A percentile compares a stretch with the other conserved stretches of the same genome.
Conservation (phyloP, 1,140 invertebrate genomes). For the Acarapis woodi region DNA sequence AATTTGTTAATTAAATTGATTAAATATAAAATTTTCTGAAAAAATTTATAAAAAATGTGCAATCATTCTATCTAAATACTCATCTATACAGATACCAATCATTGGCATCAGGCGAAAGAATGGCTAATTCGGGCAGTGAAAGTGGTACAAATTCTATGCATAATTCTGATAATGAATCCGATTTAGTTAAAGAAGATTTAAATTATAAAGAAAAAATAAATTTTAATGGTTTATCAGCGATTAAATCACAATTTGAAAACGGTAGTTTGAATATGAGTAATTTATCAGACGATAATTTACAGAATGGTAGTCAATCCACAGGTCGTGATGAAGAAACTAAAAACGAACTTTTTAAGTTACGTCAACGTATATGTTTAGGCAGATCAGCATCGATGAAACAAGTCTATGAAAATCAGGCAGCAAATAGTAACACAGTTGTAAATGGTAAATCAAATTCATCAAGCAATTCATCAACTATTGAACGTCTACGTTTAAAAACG, state of each 20-base stretch:
- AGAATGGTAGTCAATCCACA: background rate
- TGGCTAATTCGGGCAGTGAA: constrained; percentile 10
- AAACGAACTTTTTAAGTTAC: constrained; percentile 52
- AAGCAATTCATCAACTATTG: constrained; percentile 23
- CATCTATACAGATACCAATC: constrained; percentile 10
- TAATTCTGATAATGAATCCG: constrained; percentile 11
- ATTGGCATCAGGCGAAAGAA: constrained; percentile 16
- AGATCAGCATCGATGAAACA: constrained; percentile 31
- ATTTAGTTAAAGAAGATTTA: constrained; percentile 13
- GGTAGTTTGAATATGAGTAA: constrained; percentile 21
- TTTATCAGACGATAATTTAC: constrained; percentile 18
- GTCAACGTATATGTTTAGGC: constrained; percentile 17
- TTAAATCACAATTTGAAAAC: constrained; percentile 19
- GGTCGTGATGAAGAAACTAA: constrained; percentile 22
- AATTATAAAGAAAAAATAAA: constrained; percentile 20
- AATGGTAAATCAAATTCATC: constrained; percentile 1
- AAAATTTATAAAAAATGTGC: too few species aligned
- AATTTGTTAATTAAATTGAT: too few species aligned
- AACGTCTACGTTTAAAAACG: too few species aligned
- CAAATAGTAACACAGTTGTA: constrained; percentile 1
- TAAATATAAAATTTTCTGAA: too few species aligned
- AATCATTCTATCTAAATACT: too few species aligned
- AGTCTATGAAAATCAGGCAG: constrained; percentile 43
- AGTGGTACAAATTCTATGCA: constrained; percentile 11
- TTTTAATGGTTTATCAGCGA: constrained; percentile 51